A percentile compares a stretch with the other conserved stretches of the same genome.
These are phyloP conservation scores for Epinephelus coioides DNA, from an alignment of 2,797 vertebrate genomes.

Conservation along the genomic window DNA sequence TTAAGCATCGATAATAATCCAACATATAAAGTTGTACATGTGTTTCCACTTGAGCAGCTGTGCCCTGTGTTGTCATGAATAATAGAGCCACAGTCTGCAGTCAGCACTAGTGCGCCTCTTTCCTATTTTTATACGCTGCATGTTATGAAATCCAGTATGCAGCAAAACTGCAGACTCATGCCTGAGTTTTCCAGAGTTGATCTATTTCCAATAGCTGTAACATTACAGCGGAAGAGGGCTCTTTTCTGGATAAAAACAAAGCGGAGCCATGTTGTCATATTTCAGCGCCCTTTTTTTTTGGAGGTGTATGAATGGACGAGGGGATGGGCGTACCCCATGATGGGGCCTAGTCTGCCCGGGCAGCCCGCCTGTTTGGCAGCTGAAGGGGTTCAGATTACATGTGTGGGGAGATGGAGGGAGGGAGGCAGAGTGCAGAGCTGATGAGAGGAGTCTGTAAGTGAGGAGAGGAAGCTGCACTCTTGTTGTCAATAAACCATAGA, in stretches of 20 bases:
- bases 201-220: not conserved
- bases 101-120: constrained; percentile 35
- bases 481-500: constrained; percentile 32
- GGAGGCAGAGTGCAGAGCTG: constrained; percentile 43
- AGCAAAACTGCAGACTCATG: constrained; percentile 77
- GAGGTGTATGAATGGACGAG: constrained; percentile 55
- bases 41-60: not conserved
- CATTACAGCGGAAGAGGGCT: not conserved
- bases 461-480: constrained; percentile 22
- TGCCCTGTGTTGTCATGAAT: constrained; percentile 38
- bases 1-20: not conserved
- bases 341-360: constrained; percentile 62
- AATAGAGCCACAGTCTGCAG: constrained; percentile 55
- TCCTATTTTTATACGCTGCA: constrained; percentile 46
- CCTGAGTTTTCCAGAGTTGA: constrained; percentile 4
- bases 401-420: constrained; percentile 24
- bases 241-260: constrained; percentile 22
- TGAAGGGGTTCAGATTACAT: constrained; percentile 67
- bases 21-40: constrained; percentile 30
- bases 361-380: constrained; percentile 60
- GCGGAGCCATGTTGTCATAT: constrained; percentile 57
- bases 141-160: constrained; percentile 44
- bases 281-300: constrained; percentile 75
- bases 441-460: constrained; percentile 8
- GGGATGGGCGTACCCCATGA: constrained; percentile 73